Conservation (phyloP, 1,140 invertebrate species). For the Leptinotarsa undecemlineata region DNA sequence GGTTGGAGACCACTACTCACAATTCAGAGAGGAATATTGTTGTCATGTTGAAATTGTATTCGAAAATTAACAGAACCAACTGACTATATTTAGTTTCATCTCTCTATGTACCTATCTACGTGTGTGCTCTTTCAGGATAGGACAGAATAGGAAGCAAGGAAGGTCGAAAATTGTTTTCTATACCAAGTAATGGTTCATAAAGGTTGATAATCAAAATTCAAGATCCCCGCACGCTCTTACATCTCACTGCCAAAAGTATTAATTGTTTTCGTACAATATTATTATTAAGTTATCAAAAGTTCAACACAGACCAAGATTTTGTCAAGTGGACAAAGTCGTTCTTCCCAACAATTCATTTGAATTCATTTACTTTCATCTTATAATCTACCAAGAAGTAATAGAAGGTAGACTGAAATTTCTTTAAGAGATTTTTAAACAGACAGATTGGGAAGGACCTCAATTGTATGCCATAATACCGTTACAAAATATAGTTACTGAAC, state of each 20-base stretch:
- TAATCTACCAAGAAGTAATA: too few species aligned
- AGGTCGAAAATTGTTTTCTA: neutral
- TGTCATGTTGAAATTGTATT: neutral
- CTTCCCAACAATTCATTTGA: neutral
- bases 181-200: too few species aligned
- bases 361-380: neutral
- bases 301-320: neutral
- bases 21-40: neutral
- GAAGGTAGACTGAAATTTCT: too few species aligned
- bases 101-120: conserved; percentile 53
- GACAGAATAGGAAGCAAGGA: conserved; percentile 10
- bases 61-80: neutral
- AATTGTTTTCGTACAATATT: too few species aligned
- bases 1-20: neutral
- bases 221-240: too few species aligned
- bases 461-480: too few species aligned
- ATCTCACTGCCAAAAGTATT: too few species aligned
- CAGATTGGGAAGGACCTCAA: too few species aligned
- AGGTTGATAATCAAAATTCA: too few species aligned
- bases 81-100: conserved; percentile 32
- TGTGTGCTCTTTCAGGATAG: conserved; percentile 48
- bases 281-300: neutral
- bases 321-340: neutral
- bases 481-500: too few species aligned
- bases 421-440: too few species aligned